A percentile compares a stretch with the other conserved stretches of the same genome.
phyloP scores from a whole-genome alignment of 2,797 vertebrate genomes.

The Hippopotamyrus pictus region DNA sequence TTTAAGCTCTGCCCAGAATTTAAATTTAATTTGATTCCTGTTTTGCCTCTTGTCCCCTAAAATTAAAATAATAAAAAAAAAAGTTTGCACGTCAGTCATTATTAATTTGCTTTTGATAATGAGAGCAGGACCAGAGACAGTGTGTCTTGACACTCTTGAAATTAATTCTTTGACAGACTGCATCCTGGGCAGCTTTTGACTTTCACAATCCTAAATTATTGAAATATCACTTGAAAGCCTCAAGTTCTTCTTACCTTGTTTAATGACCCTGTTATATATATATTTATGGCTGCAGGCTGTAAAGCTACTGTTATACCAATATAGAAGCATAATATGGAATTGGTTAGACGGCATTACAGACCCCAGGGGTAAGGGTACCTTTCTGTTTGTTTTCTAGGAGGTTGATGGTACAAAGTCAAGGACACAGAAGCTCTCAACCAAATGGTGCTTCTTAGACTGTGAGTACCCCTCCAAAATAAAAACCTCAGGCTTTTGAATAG shows the following conservation, averaged over 20 bases:
- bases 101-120: conserved; percentile 1
- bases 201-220: conserved; percentile 15
- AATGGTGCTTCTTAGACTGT: conserved; percentile 97
- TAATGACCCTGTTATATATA: neutral
- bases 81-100: neutral
- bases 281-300: neutral
- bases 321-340: neutral
- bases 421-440: conserved; percentile 75
- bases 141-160: neutral
- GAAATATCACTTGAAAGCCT: conserved; percentile 3
- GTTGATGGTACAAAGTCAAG: conserved; percentile 61
- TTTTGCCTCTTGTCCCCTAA: neutral
- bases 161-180: neutral
- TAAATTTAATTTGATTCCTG: neutral
- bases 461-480: conserved; percentile 51
- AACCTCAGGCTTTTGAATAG: neutral
- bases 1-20: neutral
- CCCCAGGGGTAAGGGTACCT: neutral
- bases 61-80: neutral
- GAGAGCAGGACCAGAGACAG: neutral
- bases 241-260: neutral
- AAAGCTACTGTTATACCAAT: neutral
- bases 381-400: conserved; percentile 56
- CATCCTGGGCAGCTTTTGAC: neutral
- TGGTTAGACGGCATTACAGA: neutral